Base-by-base conservation (phyloP, 1,140 invertebrate genomes). In the Diorhabda sublineata region DNA sequence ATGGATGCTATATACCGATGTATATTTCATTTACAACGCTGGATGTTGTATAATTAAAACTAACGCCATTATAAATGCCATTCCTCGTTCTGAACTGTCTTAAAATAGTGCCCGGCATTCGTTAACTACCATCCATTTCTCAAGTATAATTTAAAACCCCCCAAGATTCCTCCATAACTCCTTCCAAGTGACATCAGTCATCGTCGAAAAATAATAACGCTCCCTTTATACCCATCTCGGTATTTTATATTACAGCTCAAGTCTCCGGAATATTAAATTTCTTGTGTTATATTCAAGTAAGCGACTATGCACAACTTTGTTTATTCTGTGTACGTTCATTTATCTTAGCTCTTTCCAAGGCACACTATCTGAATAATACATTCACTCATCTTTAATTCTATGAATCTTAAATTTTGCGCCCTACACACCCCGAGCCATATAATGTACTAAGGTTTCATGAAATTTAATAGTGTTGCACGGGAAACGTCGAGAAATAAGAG, bases 381-480 rank as follows among this genome's bases (percentile, higher is more conserved):
- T 74, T 72, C 67, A 68, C 76, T 79, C 77, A 79, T 79, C 76
- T 79, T 79, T 79, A 77, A 79, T 79, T 79, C 77, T 71, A 77
- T 77, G 76, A 79, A 79, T 79, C 75, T 76, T 76, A 77, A 79
- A 79, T 79, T 79, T 74, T 68, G 47, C 41, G 58, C 57, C 58
- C 58, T 67, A 43, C 7, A 59, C 58, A 59, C 44, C 44, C 57
- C 52, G 57, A 67, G 58, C 58, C 43, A 60, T 60, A 60, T 59
- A 45, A 57, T 56, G 52, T 57, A 57, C 5, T 44, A 65, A 67
- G 57, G 57, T 67, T 67, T 2, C 58, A 67, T 67, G 65, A 67
- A 67, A 67, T 67, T 67, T 67, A 67, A 67, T 67, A 60, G 65
- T 58, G 57, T 60, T 42, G 45, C 26, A 9, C 5, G 47, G 47